These are phyloP conservation scores for Benthochromis sp. DNA, from an alignment of 2,113 vertebrate species.

Conservation along the genomic window DNA sequence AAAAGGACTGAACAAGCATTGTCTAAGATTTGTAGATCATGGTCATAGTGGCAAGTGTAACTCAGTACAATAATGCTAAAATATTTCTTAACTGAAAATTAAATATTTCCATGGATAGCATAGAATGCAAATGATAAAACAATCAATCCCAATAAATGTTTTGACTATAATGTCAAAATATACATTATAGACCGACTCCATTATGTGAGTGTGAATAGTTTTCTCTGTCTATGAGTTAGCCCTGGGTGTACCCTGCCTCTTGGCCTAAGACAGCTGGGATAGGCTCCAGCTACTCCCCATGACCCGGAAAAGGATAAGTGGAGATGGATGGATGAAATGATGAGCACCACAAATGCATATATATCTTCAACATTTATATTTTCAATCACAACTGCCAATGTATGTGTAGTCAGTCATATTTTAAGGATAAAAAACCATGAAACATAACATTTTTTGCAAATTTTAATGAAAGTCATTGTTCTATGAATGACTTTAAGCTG, in stretches of 20 bases:
- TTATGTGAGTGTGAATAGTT: neutral
- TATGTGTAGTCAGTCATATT: neutral
- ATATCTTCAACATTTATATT: neutral
- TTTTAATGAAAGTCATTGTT: neutral
- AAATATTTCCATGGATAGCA: neutral
- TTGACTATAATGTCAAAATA: neutral
- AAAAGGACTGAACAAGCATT: neutral
- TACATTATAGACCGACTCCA: neutral
- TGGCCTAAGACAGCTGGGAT: neutral
- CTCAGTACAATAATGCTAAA: neutral
- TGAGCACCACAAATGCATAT: neutral
- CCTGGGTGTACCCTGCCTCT: neutral
- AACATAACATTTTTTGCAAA: accelerated
- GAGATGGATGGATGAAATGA: neutral
- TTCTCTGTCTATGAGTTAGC: neutral
- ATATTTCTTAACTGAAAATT: neutral
- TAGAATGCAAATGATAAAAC: neutral
- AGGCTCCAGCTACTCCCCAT: neutral
- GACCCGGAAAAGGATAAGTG: accelerated
- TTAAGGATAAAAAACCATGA: neutral
- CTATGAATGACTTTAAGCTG: neutral
- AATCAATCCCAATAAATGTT: neutral
- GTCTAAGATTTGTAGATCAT: neutral
- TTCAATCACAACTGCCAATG: neutral
- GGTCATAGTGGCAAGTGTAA: neutral